Percentiles rank a stretch among this genome's conserved stretches.
Conservation (phyloP, 2,888 invertebrate genomes). For the Holacanthella duospinosa region DNA sequence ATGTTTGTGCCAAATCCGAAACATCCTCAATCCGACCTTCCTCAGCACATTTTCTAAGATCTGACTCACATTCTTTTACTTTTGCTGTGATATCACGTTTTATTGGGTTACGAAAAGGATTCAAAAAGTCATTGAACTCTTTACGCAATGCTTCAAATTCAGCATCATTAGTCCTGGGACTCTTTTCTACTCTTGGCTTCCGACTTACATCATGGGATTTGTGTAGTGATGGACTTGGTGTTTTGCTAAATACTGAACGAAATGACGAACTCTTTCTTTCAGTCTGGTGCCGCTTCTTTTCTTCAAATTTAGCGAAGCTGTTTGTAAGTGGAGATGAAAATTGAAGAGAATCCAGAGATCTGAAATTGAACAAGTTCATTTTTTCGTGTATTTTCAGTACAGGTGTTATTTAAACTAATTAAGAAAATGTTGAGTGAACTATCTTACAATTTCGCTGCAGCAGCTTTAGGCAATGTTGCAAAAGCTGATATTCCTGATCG, state of each 20-base stretch:
- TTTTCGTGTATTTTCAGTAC: background rate
- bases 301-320: constrained; percentile 71
- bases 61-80: constrained; percentile 55
- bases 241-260: constrained; percentile 65
- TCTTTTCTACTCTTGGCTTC: background rate
- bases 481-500: constrained; percentile 28
- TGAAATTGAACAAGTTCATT: constrained; percentile 5
- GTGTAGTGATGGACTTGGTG: constrained; percentile 43
- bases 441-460: constrained; percentile 34
- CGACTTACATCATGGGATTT: constrained; percentile 17
- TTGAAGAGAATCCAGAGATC: constrained; percentile 30
- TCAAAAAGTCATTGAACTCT: constrained; percentile 47
- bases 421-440: too few relatives aligned
- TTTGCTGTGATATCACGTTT: constrained; percentile 58
- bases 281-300: constrained; percentile 67
- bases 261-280: constrained; percentile 68
- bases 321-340: constrained; percentile 33
- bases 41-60: constrained; percentile 52
- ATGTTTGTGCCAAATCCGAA: constrained; percentile 80
- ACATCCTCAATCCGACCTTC: constrained; percentile 64
- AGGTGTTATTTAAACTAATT: too few relatives aligned
- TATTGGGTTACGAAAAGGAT: constrained; percentile 42
- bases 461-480: constrained; percentile 34
- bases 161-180: constrained; percentile 14
- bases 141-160: constrained; percentile 41